Evolutionary conservation across 2,888 invertebrate genomes (phyloP).

Genomic region (Scaeva pyrastri): DNA sequence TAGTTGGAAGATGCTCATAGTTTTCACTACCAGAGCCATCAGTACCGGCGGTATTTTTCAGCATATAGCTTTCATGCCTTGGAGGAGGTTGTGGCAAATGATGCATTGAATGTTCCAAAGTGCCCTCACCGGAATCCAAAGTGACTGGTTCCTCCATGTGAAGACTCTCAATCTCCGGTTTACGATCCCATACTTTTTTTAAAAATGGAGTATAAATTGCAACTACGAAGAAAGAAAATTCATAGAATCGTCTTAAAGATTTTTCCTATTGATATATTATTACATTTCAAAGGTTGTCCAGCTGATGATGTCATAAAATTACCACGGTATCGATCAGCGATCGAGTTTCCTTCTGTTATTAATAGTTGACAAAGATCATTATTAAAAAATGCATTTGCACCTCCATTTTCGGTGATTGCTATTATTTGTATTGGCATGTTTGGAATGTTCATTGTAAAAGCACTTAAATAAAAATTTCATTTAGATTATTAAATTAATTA

Average conservation of each 20-base stretch:
- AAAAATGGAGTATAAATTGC: conserved; percentile 98
- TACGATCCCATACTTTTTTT: conserved; percentile 98
- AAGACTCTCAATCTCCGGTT: conserved; percentile 96
- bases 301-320: conserved; percentile 96
- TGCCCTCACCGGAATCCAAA: conserved; percentile 88
- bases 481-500: conserved; percentile 14
- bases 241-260: background rate
- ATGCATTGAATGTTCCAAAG: conserved; percentile 89
- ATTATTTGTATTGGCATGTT: conserved; percentile 97
- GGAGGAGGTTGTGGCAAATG: conserved; percentile 88
- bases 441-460: conserved; percentile 96
- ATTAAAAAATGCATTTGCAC: conserved; percentile 94
- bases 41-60: conserved; percentile 86
- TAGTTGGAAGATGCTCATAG: conserved; percentile 87
- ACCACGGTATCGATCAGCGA: conserved; percentile 94
- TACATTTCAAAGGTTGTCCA: conserved; percentile 94
- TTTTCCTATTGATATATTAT: conserved; percentile 69
- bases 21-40: conserved; percentile 87
- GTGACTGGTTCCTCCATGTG: conserved; percentile 91
- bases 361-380: conserved; percentile 95
- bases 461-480: conserved; percentile 85
- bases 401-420: conserved; percentile 95
- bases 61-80: conserved; percentile 91
- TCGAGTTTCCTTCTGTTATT: conserved; percentile 96
- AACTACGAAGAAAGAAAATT: conserved; percentile 85